Conservation (phyloP, 1,140 invertebrate species). For the Neodiprion virginianus region DNA sequence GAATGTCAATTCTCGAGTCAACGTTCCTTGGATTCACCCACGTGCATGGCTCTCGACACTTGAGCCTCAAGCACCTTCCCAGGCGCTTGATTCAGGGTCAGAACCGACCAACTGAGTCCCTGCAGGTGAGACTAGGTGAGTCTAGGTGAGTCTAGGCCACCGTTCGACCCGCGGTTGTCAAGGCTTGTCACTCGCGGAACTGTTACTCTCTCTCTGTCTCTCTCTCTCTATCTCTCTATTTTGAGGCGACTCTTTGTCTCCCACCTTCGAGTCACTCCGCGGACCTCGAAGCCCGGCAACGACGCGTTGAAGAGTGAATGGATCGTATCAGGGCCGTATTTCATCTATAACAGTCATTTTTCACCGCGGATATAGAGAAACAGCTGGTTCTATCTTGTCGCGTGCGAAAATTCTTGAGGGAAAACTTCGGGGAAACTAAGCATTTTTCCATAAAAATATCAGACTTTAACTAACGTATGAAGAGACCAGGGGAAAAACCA, state of each 20-base stretch:
- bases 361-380: not conserved
- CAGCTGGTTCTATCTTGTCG: not conserved
- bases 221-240: not conserved
- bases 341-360: not conserved
- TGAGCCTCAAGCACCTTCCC: too few relatives aligned
- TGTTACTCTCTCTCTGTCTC: not conserved
- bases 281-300: not conserved
- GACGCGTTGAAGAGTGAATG: not conserved
- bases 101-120: too few relatives aligned
- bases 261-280: not conserved
- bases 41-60: too few relatives aligned
- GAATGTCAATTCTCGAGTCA: too few relatives aligned
- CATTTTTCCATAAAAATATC: too few relatives aligned
- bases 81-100: too few relatives aligned
- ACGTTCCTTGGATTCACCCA: too few relatives aligned
- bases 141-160: not conserved
- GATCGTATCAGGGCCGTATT: not conserved
- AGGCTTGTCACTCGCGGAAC: not conserved
- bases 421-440: too few relatives aligned
- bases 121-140: too few relatives aligned
- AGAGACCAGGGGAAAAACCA: too few relatives aligned
- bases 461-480: too few relatives aligned
- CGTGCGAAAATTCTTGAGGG: too few relatives aligned
- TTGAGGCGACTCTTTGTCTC: not conserved
- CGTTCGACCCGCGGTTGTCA: not conserved